Conservation (phyloP, 2,797 vertebrate species). For the Propithecus perrieri region DNA sequence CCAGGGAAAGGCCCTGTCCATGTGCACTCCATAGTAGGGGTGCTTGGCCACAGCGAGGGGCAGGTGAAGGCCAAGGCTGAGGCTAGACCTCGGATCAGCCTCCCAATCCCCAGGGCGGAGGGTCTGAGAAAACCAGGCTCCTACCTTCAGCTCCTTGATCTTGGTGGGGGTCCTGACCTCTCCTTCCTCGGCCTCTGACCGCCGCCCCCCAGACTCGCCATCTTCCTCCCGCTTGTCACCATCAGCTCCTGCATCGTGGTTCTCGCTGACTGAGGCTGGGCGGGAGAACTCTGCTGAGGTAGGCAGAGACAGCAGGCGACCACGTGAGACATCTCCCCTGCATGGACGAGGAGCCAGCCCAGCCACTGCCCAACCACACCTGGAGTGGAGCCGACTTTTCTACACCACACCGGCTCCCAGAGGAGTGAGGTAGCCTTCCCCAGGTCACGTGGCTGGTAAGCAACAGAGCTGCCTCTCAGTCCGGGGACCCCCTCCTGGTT, state of each 20-base stretch:
- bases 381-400: background rate
- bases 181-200: conserved; percentile 86
- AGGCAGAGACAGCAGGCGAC: conserved; percentile 39
- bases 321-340: background rate
- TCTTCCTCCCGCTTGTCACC: conserved; percentile 88
- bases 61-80: background rate
- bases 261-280: conserved; percentile 94
- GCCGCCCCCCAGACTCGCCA: conserved; percentile 84
- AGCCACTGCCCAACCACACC: background rate
- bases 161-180: conserved; percentile 92
- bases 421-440: background rate
- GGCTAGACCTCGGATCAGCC: background rate
- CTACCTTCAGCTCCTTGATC: conserved; percentile 97
- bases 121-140: background rate
- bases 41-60: background rate
- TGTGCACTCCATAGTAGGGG: background rate
- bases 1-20: background rate
- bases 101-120: background rate
- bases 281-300: conserved; percentile 92
- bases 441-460: fast-evolving
- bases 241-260: conserved; percentile 88
- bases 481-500: background rate
- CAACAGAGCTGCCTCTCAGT: background rate
- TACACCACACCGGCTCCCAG: background rate
- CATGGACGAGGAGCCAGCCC: background rate